Base-by-base conservation (phyloP, 2,888 invertebrate genomes). In the Antitype chi region DNA sequence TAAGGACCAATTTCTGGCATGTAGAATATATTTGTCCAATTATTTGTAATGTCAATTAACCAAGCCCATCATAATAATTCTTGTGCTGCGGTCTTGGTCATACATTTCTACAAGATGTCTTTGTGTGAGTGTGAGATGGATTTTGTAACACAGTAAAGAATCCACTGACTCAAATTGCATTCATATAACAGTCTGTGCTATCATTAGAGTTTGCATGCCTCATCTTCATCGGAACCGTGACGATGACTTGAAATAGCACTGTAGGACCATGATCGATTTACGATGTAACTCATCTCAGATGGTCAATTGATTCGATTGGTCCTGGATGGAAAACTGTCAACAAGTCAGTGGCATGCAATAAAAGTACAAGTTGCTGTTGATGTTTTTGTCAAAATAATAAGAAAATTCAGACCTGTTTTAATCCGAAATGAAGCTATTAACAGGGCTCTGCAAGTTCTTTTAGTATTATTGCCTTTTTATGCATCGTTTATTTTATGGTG, bases 371-470 rank as follows among this genome's bases (percentile, higher is more conserved):
- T 25, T n/a, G 17, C 23, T 64, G 38, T 13, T 38, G 25, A 49
- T 28, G 28, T 57, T 63, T 53, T 67, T 67, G 32, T 52, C 32
- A 53, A 20, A 25, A 57, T 49, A 20, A 43, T 47, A 28, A 53
- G 55, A 57, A 57, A 63, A 70, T 38, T 49, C 5, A 23, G 25
- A n/a, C 13, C 20, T 49, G 13, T 70, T 84, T 74, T 62, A 64
- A 59, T 71, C 17, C 38, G 49, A 74, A 81, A 81, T 76, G 13
- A 81, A 85, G 68, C 23, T 60, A 60, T 81, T 47, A 57, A n/a
- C 55, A 64, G 20, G 13, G 47, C 9, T 52, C 57, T 52, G 62
- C 7, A 20, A 57, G 32, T 62, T 67, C 4, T 78, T 82, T 70
- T 43, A 62, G 67, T 60, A 64, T 66, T 66, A 79, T 81, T 63